Evolutionary conservation across 2,888 invertebrate species (phyloP).

Genomic region (Pteria penguin): DNA sequence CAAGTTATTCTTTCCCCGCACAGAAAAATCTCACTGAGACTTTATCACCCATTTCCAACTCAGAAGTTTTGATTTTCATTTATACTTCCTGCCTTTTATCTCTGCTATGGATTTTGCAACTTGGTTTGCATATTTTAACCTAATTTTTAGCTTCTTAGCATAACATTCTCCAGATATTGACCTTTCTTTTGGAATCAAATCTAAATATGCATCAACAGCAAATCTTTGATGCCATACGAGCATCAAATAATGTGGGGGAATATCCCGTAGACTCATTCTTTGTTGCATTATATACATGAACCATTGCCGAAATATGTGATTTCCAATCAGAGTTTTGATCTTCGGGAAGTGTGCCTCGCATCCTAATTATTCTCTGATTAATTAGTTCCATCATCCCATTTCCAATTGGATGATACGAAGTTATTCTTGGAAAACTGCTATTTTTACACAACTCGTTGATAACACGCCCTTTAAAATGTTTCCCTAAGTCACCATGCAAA

Average conservation of each 20-base stretch:
- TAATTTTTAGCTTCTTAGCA: slow-evolving; percentile 13
- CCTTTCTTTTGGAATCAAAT: not conserved
- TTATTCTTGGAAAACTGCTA: slow-evolving; percentile 38
- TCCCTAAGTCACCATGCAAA: slow-evolving; percentile 39
- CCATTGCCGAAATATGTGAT: slow-evolving; percentile 19
- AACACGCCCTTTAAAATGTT: slow-evolving; percentile 38
- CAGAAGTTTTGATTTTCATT: no score
- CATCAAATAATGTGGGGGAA: no score
- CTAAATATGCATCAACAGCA: slow-evolving; percentile 39
- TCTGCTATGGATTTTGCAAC: no score
- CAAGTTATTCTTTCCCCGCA: no score
- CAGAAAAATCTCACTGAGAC: no score
- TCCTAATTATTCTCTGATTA: slow-evolving; percentile 30
- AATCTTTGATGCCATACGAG: no score
- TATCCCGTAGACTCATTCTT: no score
- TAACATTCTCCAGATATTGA: not conserved
- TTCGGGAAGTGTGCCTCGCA: slow-evolving; percentile 28
- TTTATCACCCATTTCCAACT: no score
- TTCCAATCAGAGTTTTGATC: slow-evolving; percentile 37
- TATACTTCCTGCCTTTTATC: no score
- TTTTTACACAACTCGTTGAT: no score
- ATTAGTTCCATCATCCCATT: slow-evolving; percentile 49
- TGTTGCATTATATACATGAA: no score
- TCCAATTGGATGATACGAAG: no score
- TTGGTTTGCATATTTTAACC: slow-evolving; percentile 18